phyloP scores from a whole-genome alignment of 2,797 vertebrate genomes.

The Hylomyscus alleni region DNA sequence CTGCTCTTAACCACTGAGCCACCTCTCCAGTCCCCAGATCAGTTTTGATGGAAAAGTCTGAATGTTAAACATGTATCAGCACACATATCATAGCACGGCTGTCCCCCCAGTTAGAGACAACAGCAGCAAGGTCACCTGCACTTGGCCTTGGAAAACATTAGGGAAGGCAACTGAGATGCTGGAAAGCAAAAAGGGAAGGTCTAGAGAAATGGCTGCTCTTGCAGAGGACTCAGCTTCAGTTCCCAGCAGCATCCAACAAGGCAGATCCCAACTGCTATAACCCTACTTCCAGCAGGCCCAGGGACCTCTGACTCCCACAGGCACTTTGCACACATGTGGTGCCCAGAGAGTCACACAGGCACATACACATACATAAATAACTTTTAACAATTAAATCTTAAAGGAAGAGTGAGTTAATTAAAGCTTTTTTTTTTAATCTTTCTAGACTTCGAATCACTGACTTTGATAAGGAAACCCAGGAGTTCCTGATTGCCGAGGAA shows the following conservation, averaged over 20 bases:
- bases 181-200: too few species aligned
- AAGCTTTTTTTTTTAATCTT: neutral
- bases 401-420: neutral
- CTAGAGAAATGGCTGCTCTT: neutral
- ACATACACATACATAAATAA: too few species aligned
- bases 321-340: neutral
- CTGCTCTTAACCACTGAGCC: too few species aligned
- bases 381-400: neutral
- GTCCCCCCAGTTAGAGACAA: too few species aligned
- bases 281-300: neutral
- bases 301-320: neutral
- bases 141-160: too few species aligned
- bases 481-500: neutral
- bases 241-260: neutral
- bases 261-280: neutral
- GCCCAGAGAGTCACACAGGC: neutral
- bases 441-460: neutral
- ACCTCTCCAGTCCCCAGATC: too few species aligned
- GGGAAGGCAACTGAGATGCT: too few species aligned
- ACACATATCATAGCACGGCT: too few species aligned
- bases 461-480: conserved; percentile 39
- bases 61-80: too few species aligned
- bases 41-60: too few species aligned
- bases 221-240: neutral
- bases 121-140: too few species aligned